Conservation (phyloP, 2,888 invertebrate genomes). For the Acronicta psi region DNA sequence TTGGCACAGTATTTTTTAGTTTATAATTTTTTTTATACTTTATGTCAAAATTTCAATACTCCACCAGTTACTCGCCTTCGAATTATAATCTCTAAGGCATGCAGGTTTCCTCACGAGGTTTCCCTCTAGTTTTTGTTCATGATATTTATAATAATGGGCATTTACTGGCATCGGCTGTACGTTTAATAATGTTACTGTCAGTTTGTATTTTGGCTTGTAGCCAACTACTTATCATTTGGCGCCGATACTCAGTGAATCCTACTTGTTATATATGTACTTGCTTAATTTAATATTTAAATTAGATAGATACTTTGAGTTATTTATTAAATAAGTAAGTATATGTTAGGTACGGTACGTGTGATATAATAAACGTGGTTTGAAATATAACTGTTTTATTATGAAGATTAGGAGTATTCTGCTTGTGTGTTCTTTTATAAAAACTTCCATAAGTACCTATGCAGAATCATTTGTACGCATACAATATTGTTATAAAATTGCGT, state of each 20-base stretch:
- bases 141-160: too few species aligned
- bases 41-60: too few species aligned
- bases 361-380: conserved; percentile 33
- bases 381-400: conserved; percentile 39
- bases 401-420: conserved; percentile 11
- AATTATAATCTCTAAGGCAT: too few species aligned
- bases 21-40: too few species aligned
- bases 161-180: conserved; percentile 11
- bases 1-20: too few species aligned
- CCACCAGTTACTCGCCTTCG: too few species aligned
- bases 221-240: conserved; percentile 32
- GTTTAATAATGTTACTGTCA: conserved; percentile 12
- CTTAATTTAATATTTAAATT: conserved; percentile 43
- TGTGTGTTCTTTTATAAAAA: neutral
- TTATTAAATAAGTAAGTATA: conserved; percentile 20
- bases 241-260: conserved; percentile 30
- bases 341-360: conserved; percentile 16
- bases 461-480: too few species aligned
- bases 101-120: too few species aligned
- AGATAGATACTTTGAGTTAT: conserved; percentile 35
- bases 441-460: too few species aligned
- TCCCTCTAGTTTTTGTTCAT: too few species aligned
- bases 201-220: conserved; percentile 14
- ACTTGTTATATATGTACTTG: conserved; percentile 27
- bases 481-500: too few species aligned